Base-by-base conservation (phyloP, 2,888 invertebrate species). In the Drosophila aldrichi region DNA sequence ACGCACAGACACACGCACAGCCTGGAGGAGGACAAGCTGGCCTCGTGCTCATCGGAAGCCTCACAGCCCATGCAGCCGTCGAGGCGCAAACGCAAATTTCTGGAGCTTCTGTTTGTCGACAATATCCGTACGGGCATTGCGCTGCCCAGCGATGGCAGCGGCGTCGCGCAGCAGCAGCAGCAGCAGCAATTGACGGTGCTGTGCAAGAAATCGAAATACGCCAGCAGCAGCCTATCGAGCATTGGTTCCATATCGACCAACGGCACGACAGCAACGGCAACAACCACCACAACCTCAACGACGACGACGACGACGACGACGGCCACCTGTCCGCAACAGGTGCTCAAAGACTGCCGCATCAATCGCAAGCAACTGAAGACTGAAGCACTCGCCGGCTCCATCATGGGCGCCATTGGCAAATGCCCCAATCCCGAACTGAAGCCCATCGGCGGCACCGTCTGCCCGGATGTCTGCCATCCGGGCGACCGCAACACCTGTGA, bases 391-490 rank as follows among this genome's bases (percentile, higher is more conserved):
- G 87, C 92, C 34, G 65, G 87, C 20, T 92, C 92, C 58, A 89
- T 92, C 29, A 92, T 92, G 92, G 92, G 92, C 34, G 91, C 92
- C 63, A 91, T 92, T 46, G 91, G 90, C 22, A 88, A 89, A 55
- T 91, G 91, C 57, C 91, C 92, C 12, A 82, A 74, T 55, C 55
- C 77, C 56, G 77, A 78, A 46, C 74, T 43, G 70, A 73, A 12
- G 25, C 16, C 9, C 40, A 40, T 55, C 8, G 68, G 46, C 38
- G 66, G 46, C 41, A 12, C 56, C 14, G 10, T n/a, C 34, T 12
- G 16, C 12, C 18, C 67, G 57, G 81, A 77, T 43, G 75, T 72
- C 48, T 91, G 90, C 44, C 86, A 87, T 76, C 86, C 87, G 5
- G 70, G 66, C 34, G 75, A 80, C 59, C 80, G 70, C 4, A 89